These are phyloP conservation scores for Bhutanitis thaidina DNA, from an alignment of 2,888 invertebrate genomes.

Conservation along the genomic window DNA sequence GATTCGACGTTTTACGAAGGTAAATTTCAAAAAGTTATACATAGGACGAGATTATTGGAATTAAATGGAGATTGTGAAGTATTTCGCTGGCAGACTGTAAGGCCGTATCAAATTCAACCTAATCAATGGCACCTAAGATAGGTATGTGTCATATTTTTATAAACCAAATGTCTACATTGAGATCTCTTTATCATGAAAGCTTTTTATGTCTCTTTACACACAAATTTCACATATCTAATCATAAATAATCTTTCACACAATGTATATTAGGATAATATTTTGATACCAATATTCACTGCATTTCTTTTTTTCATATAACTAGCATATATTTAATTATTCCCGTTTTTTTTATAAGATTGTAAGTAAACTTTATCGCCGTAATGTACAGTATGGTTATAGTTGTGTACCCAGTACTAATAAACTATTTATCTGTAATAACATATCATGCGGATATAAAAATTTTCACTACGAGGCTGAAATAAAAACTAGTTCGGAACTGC, in stretches of 20 bases:
- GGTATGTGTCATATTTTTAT: constrained; percentile 73
- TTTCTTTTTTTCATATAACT: constrained; percentile 66
- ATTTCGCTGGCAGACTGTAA: constrained; percentile 50
- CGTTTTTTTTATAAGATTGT: constrained; percentile 60
- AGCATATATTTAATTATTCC: constrained; percentile 59
- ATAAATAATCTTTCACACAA: constrained; percentile 59
- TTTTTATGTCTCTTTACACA: constrained; percentile 64
- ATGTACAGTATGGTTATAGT: constrained; percentile 69
- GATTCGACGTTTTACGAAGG: constrained; percentile 16
- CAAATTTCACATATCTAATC: constrained; percentile 76
- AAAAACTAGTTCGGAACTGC: constrained; percentile 45
- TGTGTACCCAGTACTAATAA: constrained; percentile 69
- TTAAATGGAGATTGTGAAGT: constrained; percentile 39
- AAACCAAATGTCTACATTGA: constrained; percentile 50
- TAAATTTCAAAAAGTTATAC: constrained; percentile 3
- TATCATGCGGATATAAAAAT: constrained; percentile 71
- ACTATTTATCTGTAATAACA: constrained; percentile 69
- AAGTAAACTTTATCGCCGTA: constrained; percentile 35
- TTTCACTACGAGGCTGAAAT: constrained; percentile 59
- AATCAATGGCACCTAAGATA: constrained; percentile 47
- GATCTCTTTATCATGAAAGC: constrained; percentile 49
- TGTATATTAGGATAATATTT: constrained; percentile 72
- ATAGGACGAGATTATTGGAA: constrained; percentile 43
- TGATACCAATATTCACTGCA: constrained; percentile 75
- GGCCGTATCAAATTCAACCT: constrained; percentile 39